Conservation (phyloP, 2,113 vertebrate species). For the Phrynosoma platyrhinos region DNA sequence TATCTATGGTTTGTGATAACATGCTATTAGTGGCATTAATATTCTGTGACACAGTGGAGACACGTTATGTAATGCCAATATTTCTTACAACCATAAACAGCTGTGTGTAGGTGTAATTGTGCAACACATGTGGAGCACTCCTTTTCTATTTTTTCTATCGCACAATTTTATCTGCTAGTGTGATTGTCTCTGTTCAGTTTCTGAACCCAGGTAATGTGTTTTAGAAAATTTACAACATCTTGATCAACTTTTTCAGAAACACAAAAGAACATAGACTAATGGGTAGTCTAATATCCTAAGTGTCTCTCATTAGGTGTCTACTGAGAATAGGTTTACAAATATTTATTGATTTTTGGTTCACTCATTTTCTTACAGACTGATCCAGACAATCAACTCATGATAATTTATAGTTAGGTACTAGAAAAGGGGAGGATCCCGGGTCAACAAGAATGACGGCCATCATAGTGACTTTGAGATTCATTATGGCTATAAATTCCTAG, state of each 20-base stretch:
- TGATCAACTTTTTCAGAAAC: background rate
- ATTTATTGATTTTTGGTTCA: background rate
- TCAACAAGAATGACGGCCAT: background rate
- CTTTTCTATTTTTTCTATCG: background rate
- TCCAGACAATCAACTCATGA: background rate
- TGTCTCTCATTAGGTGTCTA: background rate
- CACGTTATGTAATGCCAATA: background rate
- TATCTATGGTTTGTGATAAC: background rate
- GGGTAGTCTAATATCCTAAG: background rate
- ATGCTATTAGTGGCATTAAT: background rate
- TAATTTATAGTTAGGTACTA: background rate
- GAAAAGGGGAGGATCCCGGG: background rate
- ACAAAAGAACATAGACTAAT: background rate
- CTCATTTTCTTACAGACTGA: background rate
- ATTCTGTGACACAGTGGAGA: background rate
- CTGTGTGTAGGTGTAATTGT: background rate
- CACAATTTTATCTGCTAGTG: background rate
- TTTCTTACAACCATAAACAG: background rate
- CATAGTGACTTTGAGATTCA: background rate
- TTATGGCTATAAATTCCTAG: background rate
- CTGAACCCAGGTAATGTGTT: background rate
- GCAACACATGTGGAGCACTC: background rate
- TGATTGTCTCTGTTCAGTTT: background rate
- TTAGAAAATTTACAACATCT: background rate
- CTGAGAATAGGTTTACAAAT: background rate